A percentile compares a stretch with the other conserved stretches of the same genome.
phyloP scores from a whole-genome alignment of 1,140 invertebrate genomes.

The Micrasema minimum region DNA sequence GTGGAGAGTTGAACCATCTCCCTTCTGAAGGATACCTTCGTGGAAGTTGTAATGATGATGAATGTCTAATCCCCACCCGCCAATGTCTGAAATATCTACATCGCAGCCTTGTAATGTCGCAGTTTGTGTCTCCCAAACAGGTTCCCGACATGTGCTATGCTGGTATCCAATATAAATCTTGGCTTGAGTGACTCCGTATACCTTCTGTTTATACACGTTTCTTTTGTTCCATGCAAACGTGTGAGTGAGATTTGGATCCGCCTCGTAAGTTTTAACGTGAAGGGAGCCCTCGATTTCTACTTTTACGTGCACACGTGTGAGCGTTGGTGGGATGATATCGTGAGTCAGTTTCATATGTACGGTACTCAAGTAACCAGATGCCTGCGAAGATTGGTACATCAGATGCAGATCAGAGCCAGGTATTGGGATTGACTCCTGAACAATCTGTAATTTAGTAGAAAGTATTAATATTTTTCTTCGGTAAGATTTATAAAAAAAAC shows the following conservation, averaged over 20 bases:
- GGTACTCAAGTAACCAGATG: constrained; percentile 91
- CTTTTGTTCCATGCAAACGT: constrained; percentile 97
- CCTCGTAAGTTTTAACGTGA: constrained; percentile 92
- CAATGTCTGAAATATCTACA: constrained; percentile 95
- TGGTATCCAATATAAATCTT: constrained; percentile 94
- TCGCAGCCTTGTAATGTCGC: constrained; percentile 96
- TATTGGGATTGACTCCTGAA: constrained; percentile 93
- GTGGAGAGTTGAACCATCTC: constrained; percentile 92
- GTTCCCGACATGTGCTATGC: constrained; percentile 84
- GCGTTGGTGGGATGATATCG: constrained; percentile 78
- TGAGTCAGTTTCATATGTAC: constrained; percentile 92
- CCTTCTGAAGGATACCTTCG: constrained; percentile 96
- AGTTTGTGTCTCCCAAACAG: constrained; percentile 95
- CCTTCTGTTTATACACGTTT: constrained; percentile 97
- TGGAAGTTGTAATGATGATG: constrained; percentile 99
- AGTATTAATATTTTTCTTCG: background rate
- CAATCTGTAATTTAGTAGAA: constrained; percentile 74
- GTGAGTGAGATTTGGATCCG: constrained; percentile 93
- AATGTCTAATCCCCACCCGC: constrained; percentile 97
- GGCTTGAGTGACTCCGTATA: constrained; percentile 88
- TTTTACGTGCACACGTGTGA: constrained; percentile 89
- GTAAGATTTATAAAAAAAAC: background rate
- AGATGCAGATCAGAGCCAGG: constrained; percentile 92
- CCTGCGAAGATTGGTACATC: constrained; percentile 92
- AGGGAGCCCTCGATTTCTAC: constrained; percentile 92